Evolutionary conservation across 2,113 vertebrate species (phyloP).

Genomic region (Pandion haliaetus): DNA sequence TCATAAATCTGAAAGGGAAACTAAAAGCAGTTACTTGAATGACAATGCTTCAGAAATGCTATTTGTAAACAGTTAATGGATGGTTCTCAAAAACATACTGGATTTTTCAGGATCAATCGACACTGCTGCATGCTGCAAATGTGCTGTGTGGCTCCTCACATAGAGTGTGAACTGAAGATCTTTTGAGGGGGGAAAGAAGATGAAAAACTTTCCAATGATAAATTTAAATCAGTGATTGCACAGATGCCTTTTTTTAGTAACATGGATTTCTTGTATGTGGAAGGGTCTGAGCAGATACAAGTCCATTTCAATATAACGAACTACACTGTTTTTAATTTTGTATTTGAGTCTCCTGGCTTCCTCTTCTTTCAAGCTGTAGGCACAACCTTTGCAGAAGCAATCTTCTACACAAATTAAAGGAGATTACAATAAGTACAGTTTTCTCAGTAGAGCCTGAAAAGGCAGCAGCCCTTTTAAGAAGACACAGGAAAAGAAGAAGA

Average conservation of each 20-base stretch:
- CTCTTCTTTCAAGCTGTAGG: background rate
- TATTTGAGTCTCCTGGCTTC: background rate
- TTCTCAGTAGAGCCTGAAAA: background rate
- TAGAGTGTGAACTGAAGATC: background rate
- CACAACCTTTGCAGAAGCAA: background rate
- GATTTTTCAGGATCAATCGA: background rate
- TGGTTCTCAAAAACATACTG: background rate
- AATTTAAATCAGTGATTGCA: background rate
- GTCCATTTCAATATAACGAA: background rate
- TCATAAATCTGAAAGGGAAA: background rate
- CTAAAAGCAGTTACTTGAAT: background rate
- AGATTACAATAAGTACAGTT: background rate
- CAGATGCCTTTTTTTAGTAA: background rate
- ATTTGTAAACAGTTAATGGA: background rate
- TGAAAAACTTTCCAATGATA: background rate
- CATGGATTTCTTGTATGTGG: background rate
- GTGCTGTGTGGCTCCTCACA: background rate
- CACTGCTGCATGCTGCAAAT: background rate
- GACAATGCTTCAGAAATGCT: background rate
- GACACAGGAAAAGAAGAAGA: background rate
- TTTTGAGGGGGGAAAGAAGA: background rate
- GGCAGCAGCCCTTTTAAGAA: background rate
- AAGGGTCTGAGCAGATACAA: background rate
- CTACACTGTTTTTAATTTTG: background rate
- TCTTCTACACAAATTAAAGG: background rate